Evolutionary conservation across 2,113 vertebrate genomes (phyloP), one percentile per base, ranked within the genome.

Genomic region (Ramphastos sulfuratus): DNA sequence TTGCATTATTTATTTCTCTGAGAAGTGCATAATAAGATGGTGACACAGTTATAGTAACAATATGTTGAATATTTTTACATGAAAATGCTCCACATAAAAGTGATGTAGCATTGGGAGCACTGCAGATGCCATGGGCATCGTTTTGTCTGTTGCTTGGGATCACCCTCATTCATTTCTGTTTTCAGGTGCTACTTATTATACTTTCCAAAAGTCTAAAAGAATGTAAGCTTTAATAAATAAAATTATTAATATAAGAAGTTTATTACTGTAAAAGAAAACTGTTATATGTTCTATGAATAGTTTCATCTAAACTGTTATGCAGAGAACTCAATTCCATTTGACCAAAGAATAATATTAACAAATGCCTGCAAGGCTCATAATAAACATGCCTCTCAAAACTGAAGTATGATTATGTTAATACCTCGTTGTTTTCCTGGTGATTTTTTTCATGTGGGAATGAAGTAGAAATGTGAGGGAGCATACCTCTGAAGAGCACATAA

Each of bases 1-100:
- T 42, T 96, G 33, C 31, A 88, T 92, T 93, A 97, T 96, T 97
- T 97, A 96, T 96, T 95, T 92, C 37, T 37, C 4, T 67, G 44
- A 82, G 58, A 74, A 56, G 94, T 92, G 82, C 46, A 84, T 89
- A 96, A 94, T 91, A 89, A 79, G 28, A 71, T 67, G 56, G 66
- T 94, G 54, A 78, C 42, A 58, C 28, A 70, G 50, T 54, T 93
- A 88, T 50, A 93, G 73, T 74, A 87, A 79, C 19, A 88, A 82
- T 59, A 84, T 71, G 48, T 69, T 82, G 86, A 60, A 52, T 77
- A 84, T 70, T 85, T 95, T 93, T 86, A 60, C 13, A 64, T 31
- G 9, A 87, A 82, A 92, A 44, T 27, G 4, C 3, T 82, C 8
- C 10, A 63, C 6, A n/a, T 46, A 75, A 84, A 94, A 82, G 42